Evolutionary conservation across 2,888 invertebrate genomes (phyloP).

Genomic region (Drosophila leonis): DNA sequence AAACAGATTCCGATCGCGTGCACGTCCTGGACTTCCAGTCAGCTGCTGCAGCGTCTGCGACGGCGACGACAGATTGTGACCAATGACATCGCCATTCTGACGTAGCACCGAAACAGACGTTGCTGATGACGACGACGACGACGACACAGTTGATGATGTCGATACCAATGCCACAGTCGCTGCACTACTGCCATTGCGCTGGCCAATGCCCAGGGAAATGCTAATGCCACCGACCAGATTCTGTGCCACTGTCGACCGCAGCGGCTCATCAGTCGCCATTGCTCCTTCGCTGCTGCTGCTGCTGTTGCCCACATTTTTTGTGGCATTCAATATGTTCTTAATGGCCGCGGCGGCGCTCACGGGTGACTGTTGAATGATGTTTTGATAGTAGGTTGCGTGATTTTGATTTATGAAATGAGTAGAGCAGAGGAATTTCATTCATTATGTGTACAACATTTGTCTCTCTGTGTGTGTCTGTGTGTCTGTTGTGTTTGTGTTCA

Average conservation of each 20-base stretch:
- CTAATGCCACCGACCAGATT: slow-evolving; percentile 81
- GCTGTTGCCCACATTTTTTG: slow-evolving; percentile 79
- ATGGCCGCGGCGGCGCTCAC: slow-evolving; percentile 83
- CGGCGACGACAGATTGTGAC: slow-evolving; percentile 71
- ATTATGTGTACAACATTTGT: slow-evolving; percentile 51
- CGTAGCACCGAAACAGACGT: slow-evolving; percentile 24
- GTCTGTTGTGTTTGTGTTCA: slow-evolving; percentile 40
- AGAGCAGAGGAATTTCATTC: slow-evolving; percentile 65
- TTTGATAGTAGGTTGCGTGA: slow-evolving; percentile 46
- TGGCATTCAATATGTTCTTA: slow-evolving; percentile 83
- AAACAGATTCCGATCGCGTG: slow-evolving; percentile 85
- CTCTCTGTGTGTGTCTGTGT: slow-evolving; percentile 16
- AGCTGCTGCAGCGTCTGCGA: slow-evolving; percentile 83
- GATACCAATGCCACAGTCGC: slow-evolving; percentile 28
- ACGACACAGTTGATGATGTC: slow-evolving; percentile 25
- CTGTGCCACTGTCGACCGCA: slow-evolving; percentile 72
- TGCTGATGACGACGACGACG: slow-evolving; percentile 31
- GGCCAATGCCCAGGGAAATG: slow-evolving; percentile 80
- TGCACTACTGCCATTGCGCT: slow-evolving; percentile 59
- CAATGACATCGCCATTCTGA: slow-evolving; percentile 65
- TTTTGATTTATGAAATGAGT: slow-evolving; percentile 72
- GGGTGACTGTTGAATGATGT: slow-evolving; percentile 72
- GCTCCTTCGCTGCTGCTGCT: slow-evolving; percentile 44
- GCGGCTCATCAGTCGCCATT: slow-evolving; percentile 30
- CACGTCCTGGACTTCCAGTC: slow-evolving; percentile 85